A percentile compares a stretch with the other conserved stretches of the same genome.
phyloP scores from a whole-genome alignment of 2,888 invertebrate species.

The Hirtodrosophila histrioides region DNA sequence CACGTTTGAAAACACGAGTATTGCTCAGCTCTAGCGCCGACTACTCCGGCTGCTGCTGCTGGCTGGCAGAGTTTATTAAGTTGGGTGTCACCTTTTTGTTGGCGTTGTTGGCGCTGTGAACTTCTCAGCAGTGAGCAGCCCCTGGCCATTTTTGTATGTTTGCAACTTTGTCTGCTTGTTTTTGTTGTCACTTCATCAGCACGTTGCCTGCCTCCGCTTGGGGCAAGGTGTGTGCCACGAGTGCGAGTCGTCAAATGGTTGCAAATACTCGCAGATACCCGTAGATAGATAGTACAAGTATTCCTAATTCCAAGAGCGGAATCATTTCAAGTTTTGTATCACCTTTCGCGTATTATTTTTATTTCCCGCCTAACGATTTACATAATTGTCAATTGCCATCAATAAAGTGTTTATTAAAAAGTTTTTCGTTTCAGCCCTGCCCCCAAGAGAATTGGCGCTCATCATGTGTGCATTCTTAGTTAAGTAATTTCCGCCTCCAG shows the following conservation, averaged over 20 bases:
- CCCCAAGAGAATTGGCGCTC: neutral
- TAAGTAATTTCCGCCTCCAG: slow-evolving; percentile 10
- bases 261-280: slow-evolving; percentile 21
- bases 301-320: slow-evolving; percentile 4
- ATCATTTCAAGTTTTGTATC: slow-evolving; percentile 47
- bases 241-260: slow-evolving; percentile 5
- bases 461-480: slow-evolving; percentile 31
- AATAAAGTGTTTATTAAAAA: slow-evolving; percentile 63
- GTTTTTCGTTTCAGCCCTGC: slow-evolving; percentile 18
- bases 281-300: slow-evolving; percentile 34
- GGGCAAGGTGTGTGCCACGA: neutral
- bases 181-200: slow-evolving; percentile 66
- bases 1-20: too few species aligned
- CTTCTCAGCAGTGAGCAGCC: slow-evolving; percentile 54
- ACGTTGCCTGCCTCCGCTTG: slow-evolving; percentile 29
- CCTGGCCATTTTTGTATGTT: slow-evolving; percentile 52
- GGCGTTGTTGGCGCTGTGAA: slow-evolving; percentile 37
- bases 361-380: slow-evolving; percentile 37
- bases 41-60: slow-evolving; percentile 4
- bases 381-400: slow-evolving; percentile 67
- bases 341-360: slow-evolving; percentile 31
- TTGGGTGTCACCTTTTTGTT: slow-evolving; percentile 50
- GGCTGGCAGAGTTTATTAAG: slow-evolving; percentile 60
- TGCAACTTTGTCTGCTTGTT: slow-evolving; percentile 61
- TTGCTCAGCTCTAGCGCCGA: neutral